Evolutionary conservation across 2,888 invertebrate species (phyloP).

Genomic region (Mythimna pallens): DNA sequence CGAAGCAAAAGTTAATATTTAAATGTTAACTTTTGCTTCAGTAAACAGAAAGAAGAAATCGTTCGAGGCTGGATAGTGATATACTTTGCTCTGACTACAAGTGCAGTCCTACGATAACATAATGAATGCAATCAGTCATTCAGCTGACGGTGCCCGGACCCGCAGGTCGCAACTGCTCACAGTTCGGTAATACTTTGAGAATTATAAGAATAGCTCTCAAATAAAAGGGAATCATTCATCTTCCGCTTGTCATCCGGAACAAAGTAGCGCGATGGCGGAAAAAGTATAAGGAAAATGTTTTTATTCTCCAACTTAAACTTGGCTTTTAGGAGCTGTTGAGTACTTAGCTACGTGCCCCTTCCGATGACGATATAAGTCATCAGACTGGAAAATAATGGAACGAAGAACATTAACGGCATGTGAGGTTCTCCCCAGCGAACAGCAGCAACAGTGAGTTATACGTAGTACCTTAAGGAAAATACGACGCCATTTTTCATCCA

Average conservation of each 20-base stretch:
- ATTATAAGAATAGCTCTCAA: neutral
- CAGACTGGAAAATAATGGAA: neutral
- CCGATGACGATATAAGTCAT: neutral
- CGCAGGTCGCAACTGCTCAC: neutral
- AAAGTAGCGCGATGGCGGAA: constrained; percentile 7
- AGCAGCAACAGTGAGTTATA: constrained; percentile 16
- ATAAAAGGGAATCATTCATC: constrained; percentile 24
- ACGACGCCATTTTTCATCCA: constrained; percentile 51
- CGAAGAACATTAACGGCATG: constrained; percentile 7
- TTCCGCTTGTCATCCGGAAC: constrained; percentile 6
- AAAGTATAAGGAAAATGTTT: constrained; percentile 12
- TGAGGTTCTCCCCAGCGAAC: neutral
- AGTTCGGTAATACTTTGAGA: neutral
- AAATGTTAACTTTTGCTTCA: too few relatives aligned
- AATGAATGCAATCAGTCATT: neutral
- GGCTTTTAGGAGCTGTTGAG: neutral
- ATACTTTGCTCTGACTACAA: neutral
- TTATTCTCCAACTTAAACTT: neutral
- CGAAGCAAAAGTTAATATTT: neutral
- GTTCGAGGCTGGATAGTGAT: neutral
- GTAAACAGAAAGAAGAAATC: neutral
- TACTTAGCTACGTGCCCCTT: too few relatives aligned
- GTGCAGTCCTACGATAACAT: neutral
- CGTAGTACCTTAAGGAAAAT: constrained; percentile 28
- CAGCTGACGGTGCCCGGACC: neutral